Evolutionary conservation across 2,797 vertebrate genomes (phyloP).

Genomic region (Hydrolagus colliei): DNA sequence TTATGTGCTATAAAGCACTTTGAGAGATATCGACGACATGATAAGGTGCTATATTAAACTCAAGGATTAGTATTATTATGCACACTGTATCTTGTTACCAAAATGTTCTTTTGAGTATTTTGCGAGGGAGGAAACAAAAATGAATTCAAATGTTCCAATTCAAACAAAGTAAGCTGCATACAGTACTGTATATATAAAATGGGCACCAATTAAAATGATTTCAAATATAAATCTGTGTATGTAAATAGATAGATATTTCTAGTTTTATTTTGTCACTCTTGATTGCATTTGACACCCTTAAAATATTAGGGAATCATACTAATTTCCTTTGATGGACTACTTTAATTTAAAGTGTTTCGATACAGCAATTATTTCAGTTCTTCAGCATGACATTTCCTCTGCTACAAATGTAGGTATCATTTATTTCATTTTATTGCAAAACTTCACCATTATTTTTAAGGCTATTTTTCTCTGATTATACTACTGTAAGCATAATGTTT

Average conservation of each 20-base stretch:
- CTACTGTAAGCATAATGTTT: not conserved
- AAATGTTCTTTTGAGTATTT: too few species aligned
- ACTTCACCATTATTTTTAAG: not conserved
- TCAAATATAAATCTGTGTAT: not conserved
- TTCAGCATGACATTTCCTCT: not conserved
- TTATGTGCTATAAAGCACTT: too few species aligned
- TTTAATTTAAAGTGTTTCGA: constrained; percentile 21
- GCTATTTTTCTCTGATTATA: not conserved
- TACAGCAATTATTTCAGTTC: constrained; percentile 1
- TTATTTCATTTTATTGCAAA: not conserved
- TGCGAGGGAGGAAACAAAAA: not conserved
- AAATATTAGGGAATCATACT: not conserved
- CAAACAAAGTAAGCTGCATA: too few species aligned
- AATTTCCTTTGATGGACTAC: constrained; percentile 7
- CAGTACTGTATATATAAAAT: too few species aligned
- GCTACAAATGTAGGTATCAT: not conserved
- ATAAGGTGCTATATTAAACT: too few species aligned
- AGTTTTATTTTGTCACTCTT: not conserved
- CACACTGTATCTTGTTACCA: too few species aligned
- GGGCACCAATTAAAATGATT: too few species aligned
- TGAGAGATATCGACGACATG: too few species aligned
- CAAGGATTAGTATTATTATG: too few species aligned
- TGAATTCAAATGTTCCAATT: constrained; percentile 15
- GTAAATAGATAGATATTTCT: not conserved
- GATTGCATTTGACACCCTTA: not conserved